Evolutionary conservation across 1,140 invertebrate species (phyloP), one percentile per base, ranked within the genome.

Genomic region (Babylonia areolata): DNA sequence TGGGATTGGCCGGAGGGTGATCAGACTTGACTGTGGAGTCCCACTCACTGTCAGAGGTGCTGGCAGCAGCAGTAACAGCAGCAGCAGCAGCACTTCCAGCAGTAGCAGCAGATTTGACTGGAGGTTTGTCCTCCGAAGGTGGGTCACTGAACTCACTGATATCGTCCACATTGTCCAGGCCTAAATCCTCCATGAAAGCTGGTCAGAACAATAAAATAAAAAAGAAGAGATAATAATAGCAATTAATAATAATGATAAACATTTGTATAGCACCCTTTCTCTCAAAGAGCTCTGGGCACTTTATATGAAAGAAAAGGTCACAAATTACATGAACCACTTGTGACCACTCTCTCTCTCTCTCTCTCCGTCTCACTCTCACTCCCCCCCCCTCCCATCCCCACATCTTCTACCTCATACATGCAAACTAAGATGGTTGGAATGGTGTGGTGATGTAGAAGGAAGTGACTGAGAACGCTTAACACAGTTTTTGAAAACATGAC

Each of bases 121-220:
- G 58, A 15, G 85, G 80, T 31, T 84, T 75, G 69, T 73, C 35
- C 58, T 84, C 51, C 11, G 85, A 75, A 9, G 17, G n/a, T 1
- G n/a, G 82, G n/a, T 83, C 84, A 33, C 35, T 85, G 33, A 86
- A 40, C n/a, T 90, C 90, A 69, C 89, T 91, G 85, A 89, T 86
- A 40, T 91, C 90, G 81, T 88, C 87, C 15, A 85, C 81, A 85
- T 91, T 90, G 83, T 87, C 88, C 33, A 90, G 83, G 20, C 90
- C 90, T n/a, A 91, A 84, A 3, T 90, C 90, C 51, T 88, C 90
- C 90, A 91, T 89, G 37, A 91, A 86, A n/a, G 87, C 86, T 88
- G 81, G 33, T n/a, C n/a, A n/a, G n/a, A n/a, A n/a, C n/a, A n/a
- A n/a, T n/a, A n/a, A n/a, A n/a, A n/a, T n/a, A n/a, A n/a, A n/a